Evolutionary conservation across 2,797 vertebrate genomes (phyloP), one percentile per base, ranked within the genome.

Genomic region (Melanogrammus aeglefinus): DNA sequence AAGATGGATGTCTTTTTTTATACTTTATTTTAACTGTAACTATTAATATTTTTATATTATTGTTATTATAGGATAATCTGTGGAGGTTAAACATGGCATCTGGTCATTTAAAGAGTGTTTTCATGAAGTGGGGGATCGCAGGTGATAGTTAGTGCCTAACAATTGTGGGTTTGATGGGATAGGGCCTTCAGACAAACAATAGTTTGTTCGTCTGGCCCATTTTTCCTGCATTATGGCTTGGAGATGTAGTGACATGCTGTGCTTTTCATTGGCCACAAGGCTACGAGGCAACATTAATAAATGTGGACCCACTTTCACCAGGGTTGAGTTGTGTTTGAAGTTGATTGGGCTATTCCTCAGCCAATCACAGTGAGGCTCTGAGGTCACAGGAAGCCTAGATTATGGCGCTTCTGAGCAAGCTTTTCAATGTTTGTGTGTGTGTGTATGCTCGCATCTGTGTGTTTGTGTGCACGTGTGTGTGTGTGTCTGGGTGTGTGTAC

Each of bases 301-400:
- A 66, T 66, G n/a, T 27, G 63, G 63, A 24, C 27, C 24, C 63
- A 12, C 9, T 1, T 66, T 27, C 63, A 66, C 27, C 63, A 66
- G 63, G 51, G 63, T 66, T 27, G 63, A 66, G 24, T 9, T 24
- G n/a, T 27, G 57, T 9, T 24, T n/a, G 63, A 66, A 10, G n/a
- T 12, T 66, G 63, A 66, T 66, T 66, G 63, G 63, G 63, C 63
- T 57, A 57, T 21, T 57, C 51, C 51, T 66, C 63, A 66, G n/a
- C 63, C n/a, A 66, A 66, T 66, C 63, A n/a, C 51, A 66, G 63
- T 66, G n/a, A 24, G 24, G n/a, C 63, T 66, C 21, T 66, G 63
- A 27, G 63, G 63, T 66, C 63, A 66, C 63, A 66, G 24, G n/a
- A 21, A 21, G 18, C 51, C 51, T 57, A 57, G 51, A 63, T 63